Evolutionary conservation across 2,888 invertebrate species (phyloP).

Genomic region (Penaeus monodon): DNA sequence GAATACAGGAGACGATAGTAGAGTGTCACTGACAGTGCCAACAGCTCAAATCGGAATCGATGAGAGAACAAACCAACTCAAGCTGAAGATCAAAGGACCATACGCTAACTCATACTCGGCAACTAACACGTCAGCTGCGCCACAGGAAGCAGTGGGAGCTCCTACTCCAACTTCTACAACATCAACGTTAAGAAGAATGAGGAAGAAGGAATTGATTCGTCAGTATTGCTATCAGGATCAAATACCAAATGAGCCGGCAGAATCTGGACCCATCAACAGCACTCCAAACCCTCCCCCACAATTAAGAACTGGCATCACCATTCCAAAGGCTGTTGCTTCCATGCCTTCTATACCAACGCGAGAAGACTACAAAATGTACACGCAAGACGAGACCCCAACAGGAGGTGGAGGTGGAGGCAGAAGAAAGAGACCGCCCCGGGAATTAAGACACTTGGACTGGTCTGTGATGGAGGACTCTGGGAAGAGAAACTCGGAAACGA

Average conservation of each 20-base stretch:
- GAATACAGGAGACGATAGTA: conserved; percentile 25
- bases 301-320: conserved; percentile 80
- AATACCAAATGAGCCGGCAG: conserved; percentile 31
- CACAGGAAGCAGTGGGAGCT: conserved; percentile 44
- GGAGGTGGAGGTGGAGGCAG: conserved; percentile 27
- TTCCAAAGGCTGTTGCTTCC: conserved; percentile 89
- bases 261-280: conserved; percentile 28
- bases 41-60: conserved; percentile 51
- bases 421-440: conserved; percentile 54
- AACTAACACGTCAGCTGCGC: conserved; percentile 74
- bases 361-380: conserved; percentile 79
- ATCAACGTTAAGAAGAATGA: conserved; percentile 76
- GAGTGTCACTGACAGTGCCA: conserved; percentile 43
- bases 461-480: conserved; percentile 49
- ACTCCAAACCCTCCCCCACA: conserved; percentile 54
- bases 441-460: conserved; percentile 52
- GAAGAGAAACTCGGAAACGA: conserved; percentile 42
- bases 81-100: conserved; percentile 91
- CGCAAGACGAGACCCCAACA: conserved; percentile 52
- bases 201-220: conserved; percentile 87
- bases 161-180: conserved; percentile 56
- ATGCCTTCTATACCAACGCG: conserved; percentile 89
- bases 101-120: conserved; percentile 79
- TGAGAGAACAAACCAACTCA: conserved; percentile 78
- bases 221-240: conserved; percentile 74